Conservation (phyloP, 2,113 vertebrate genomes). For the Gopherus flavomarginatus region DNA sequence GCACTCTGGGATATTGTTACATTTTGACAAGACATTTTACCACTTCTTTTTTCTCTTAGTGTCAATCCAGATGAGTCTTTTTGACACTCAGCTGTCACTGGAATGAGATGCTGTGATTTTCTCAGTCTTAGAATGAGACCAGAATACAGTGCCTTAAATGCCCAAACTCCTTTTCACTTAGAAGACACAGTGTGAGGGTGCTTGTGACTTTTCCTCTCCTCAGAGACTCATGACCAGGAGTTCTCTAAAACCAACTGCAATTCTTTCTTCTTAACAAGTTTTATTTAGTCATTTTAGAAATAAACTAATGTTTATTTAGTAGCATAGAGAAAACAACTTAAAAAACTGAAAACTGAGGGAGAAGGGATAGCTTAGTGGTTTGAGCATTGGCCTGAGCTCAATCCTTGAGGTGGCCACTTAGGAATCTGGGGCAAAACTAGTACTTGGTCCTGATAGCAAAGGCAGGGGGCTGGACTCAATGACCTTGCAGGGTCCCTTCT, state of each 20-base stretch:
- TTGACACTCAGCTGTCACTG: not conserved
- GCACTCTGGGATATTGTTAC: not conserved
- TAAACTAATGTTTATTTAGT: rapidly evolving
- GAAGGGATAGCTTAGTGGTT: no score
- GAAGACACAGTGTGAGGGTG: not conserved
- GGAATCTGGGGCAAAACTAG: no score
- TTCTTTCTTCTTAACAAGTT: not conserved
- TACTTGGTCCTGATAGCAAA: no score
- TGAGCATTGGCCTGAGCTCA: no score
- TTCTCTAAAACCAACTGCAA: not conserved
- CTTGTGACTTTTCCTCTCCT: not conserved
- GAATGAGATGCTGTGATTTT: not conserved
- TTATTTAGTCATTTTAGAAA: not conserved
- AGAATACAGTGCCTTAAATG: not conserved
- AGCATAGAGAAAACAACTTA: not conserved
- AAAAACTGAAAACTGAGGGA: no score
- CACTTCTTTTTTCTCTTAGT: not conserved
- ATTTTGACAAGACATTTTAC: conserved; percentile 9
- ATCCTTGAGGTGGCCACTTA: no score
- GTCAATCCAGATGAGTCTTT: not conserved
- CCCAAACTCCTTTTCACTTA: not conserved
- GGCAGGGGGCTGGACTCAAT: no score
- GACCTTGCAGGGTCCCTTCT: no score
- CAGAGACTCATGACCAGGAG: not conserved
- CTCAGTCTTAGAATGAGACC: not conserved